Base-by-base conservation (phyloP, 2,113 vertebrate genomes). In the Loxodonta africana region DNA sequence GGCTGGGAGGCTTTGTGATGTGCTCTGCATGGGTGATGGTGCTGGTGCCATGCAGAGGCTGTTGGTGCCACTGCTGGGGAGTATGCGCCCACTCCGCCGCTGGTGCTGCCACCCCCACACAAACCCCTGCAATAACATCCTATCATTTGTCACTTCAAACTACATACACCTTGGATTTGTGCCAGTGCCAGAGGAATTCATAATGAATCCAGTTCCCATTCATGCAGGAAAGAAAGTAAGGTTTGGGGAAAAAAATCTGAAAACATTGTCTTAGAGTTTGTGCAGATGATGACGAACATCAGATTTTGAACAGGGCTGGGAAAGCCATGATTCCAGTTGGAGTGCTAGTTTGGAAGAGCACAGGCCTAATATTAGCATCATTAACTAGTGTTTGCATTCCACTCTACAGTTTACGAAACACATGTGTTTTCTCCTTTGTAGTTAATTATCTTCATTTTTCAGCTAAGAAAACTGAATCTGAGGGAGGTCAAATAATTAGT, bases 141-240 rank as follows among this genome's bases (percentile, higher is more conserved):
- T 78, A 48, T 90, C 92, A 74, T 95, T 95, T 92, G 85, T 94
- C 94, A 90, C 83, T 95, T 95, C 83, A 95, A 95, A 90, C 25
- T 46, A 53, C 77, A 84, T 86, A 83, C 53, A 71, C 88, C 90
- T 60, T 41, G 30, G 41, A 63, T 96, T 63, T 90, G 82, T 73
- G 60, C 84, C 74, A 18, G 37, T 95, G 95, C 88, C 81, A 81
- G 51, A 44, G 41, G 84, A 94, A 96, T 97, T 95, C 60, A 73
- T 83, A 94, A 84, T 74, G 51, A 97, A 92, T 88, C 80, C 83
- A 93, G 60, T 85, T 92, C 84, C 65, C 88, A 95, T 94, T 94
- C 94, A 92, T 82, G 82, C 15, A 71, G 69, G 80, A 93, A 96
- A 87, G 83, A 82, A 90, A 92, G 81, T 63, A 77, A 85, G 41